phyloP scores from a whole-genome alignment of 2,113 vertebrate species.

The Baryphthengus martii region DNA sequence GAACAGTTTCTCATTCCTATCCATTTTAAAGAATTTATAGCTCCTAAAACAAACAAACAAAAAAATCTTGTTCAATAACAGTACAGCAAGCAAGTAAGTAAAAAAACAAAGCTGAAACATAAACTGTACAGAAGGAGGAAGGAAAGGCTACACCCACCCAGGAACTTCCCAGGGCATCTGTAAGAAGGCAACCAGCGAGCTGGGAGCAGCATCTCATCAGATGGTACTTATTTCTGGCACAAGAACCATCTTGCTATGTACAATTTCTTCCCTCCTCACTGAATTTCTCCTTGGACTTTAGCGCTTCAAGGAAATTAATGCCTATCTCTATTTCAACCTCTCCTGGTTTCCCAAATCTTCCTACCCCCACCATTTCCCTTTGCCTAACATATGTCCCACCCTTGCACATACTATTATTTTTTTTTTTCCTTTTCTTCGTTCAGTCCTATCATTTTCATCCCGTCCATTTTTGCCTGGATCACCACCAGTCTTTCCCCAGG shows the following conservation, averaged over 20 bases:
- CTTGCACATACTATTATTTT: no score
- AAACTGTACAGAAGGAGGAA: neutral
- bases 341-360: neutral
- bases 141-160: neutral
- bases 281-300: neutral
- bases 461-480: neutral
- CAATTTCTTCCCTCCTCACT: neutral
- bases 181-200: neutral
- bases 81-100: neutral
- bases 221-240: neutral
- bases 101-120: neutral
- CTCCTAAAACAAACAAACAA: neutral
- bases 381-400: neutral
- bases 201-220: neutral
- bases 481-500: neutral
- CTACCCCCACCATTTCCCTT: neutral
- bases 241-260: neutral
- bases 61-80: neutral
- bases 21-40: neutral
- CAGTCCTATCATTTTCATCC: neutral
- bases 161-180: neutral
- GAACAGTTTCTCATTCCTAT: neutral
- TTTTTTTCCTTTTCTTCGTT: fast-evolving
- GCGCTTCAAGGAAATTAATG: neutral
- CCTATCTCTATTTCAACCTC: neutral